These are phyloP conservation scores for Callospermophilus lateralis DNA, from an alignment of 2,113 vertebrate genomes.

Conservation along the genomic window DNA sequence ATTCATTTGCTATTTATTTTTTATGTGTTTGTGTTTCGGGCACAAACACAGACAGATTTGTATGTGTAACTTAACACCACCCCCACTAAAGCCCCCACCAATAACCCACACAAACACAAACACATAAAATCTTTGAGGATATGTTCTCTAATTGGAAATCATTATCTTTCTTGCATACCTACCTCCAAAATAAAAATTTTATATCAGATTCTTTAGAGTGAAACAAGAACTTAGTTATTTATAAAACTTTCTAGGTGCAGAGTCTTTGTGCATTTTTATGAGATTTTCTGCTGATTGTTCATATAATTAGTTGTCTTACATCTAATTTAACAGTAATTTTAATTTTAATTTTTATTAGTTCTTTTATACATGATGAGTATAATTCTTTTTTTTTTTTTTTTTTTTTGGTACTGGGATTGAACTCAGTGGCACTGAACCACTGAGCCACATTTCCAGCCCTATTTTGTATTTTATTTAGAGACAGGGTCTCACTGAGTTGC, in stretches of 20 bases:
- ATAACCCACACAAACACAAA: too few species aligned
- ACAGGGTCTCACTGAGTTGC: too few species aligned
- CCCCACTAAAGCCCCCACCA: too few species aligned
- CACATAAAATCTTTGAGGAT: background rate
- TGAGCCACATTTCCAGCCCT: too few species aligned
- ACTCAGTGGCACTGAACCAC: too few species aligned
- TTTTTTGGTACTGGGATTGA: too few species aligned
- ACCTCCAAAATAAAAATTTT: background rate
- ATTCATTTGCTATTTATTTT: background rate
- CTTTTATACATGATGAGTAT: too few species aligned
- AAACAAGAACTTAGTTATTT: background rate
- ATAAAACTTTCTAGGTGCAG: background rate
- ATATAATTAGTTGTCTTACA: background rate
- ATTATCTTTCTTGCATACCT: background rate
- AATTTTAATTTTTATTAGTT: background rate
- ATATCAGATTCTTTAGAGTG: background rate
- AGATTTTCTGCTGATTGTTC: background rate
- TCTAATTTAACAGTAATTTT: slow-evolving; percentile 21
- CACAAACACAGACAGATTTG: too few species aligned
- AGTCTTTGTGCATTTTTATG: background rate
- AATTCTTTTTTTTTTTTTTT: too few species aligned
- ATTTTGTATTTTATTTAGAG: too few species aligned
- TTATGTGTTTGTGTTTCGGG: background rate
- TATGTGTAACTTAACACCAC: too few species aligned
- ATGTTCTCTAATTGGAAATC: background rate